These are phyloP conservation scores for Anoplius nigerrimus DNA, from an alignment of 2,888 invertebrate genomes.

Conservation along the genomic window DNA sequence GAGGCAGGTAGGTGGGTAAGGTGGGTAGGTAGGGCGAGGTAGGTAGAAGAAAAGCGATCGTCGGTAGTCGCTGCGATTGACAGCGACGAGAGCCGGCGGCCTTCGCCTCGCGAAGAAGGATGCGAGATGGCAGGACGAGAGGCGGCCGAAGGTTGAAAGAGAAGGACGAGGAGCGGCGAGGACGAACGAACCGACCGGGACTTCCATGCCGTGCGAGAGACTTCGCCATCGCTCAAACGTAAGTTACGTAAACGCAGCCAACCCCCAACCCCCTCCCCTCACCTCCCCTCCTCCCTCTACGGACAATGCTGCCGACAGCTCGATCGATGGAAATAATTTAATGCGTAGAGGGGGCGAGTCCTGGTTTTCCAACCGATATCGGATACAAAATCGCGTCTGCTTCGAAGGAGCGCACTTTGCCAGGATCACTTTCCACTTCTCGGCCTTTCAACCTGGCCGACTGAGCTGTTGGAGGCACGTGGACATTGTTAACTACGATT, in stretches of 20 bases:
- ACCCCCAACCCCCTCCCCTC: too few species aligned
- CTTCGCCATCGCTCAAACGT: slow-evolving; percentile 53
- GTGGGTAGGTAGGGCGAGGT: too few species aligned
- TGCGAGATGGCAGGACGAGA: slow-evolving; percentile 17
- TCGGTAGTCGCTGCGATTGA: slow-evolving; percentile 50
- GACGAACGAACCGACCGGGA: neutral
- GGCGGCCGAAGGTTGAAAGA: slow-evolving; percentile 25
- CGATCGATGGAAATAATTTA: slow-evolving; percentile 62
- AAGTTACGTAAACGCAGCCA: slow-evolving; percentile 62
- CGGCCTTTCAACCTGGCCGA: too few species aligned
- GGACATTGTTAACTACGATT: neutral
- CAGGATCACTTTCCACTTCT: neutral
- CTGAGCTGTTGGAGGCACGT: too few species aligned
- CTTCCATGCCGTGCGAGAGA: slow-evolving; percentile 34
- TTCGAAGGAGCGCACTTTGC: neutral
- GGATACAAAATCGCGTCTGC: slow-evolving; percentile 12
- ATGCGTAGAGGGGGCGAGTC: slow-evolving; percentile 35
- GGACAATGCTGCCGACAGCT: slow-evolving; percentile 56
- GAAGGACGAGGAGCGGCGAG: slow-evolving; percentile 15
- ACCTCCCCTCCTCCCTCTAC: too few species aligned
- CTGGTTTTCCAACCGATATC: neutral
- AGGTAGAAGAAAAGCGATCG: too few species aligned
- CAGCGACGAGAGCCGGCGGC: slow-evolving; percentile 39
- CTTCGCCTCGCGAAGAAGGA: slow-evolving; percentile 23
- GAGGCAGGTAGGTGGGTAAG: too few species aligned